Conservation (phyloP, 2,113 vertebrate genomes). For the Solea senegalensis region DNA sequence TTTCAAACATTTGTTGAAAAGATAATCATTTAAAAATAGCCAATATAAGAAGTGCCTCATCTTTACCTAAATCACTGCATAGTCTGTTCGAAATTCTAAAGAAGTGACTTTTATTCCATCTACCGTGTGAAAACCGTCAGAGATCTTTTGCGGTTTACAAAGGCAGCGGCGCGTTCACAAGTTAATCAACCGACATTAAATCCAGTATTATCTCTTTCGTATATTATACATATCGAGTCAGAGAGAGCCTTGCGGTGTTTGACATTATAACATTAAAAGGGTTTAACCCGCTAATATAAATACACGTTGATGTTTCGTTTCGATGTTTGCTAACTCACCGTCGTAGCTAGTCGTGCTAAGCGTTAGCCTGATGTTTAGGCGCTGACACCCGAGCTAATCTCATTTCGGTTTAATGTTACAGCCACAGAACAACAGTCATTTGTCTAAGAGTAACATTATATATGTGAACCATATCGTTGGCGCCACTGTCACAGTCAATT, state of each 20-base stretch:
- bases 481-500: constrained; percentile 21
- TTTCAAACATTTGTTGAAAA: too few species aligned
- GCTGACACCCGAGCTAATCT: constrained; percentile 46
- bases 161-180: neutral
- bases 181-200: constrained; percentile 1
- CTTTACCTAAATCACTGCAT: too few species aligned
- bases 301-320: constrained; percentile 2
- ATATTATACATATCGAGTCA: neutral
- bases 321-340: constrained; percentile 15
- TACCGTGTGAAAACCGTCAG: too few species aligned
- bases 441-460: neutral
- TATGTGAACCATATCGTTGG: neutral
- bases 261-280: fast-evolving
- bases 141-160: too few species aligned
- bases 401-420: neutral
- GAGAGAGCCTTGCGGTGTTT: too few species aligned
- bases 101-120: too few species aligned
- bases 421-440: neutral
- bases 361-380: neutral
- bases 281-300: neutral
- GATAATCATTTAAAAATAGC: too few species aligned
- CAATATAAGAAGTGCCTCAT: too few species aligned
- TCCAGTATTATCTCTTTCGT: neutral
- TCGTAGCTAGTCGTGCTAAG: constrained; percentile 10
- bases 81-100: too few species aligned